Conservation (phyloP, 2,113 vertebrate species). For the Neogobius melanostomus region DNA sequence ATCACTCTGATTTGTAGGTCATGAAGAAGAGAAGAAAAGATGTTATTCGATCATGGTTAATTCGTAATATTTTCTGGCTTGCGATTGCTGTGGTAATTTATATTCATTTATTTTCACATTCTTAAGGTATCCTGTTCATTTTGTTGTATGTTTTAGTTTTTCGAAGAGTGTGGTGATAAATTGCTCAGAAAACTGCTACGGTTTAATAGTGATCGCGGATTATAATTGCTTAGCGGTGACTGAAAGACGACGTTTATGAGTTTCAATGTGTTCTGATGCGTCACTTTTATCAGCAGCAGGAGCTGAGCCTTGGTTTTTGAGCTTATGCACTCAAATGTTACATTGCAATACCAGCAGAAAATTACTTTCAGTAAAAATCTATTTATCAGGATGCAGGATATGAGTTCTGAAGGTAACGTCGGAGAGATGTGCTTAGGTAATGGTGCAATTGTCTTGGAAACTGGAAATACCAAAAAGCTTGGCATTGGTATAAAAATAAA, state of each 20-base stretch:
- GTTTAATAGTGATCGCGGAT: slow-evolving; percentile 38
- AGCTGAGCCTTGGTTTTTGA: slow-evolving; percentile 6
- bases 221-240: slow-evolving; percentile 38
- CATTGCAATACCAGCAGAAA: slow-evolving; percentile 16
- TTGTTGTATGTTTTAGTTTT: slow-evolving; percentile 6
- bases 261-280: slow-evolving; percentile 20
- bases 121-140: neutral
- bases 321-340: neutral
- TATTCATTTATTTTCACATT: no score
- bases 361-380: slow-evolving; percentile 14
- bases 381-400: neutral
- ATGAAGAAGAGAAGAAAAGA: no score
- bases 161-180: slow-evolving; percentile 25
- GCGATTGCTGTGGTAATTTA: no score
- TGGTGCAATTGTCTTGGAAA: no score
- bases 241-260: slow-evolving; percentile 30
- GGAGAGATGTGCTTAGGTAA: neutral
- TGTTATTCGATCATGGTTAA: no score
- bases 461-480: no score
- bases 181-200: slow-evolving; percentile 10
- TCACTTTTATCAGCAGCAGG: slow-evolving; percentile 17
- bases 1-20: no score
- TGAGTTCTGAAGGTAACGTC: neutral
- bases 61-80: no score
- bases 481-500: no score